phyloP scores from a whole-genome alignment of 2,888 invertebrate species.

The Nasonovia ribisnigri region DNA sequence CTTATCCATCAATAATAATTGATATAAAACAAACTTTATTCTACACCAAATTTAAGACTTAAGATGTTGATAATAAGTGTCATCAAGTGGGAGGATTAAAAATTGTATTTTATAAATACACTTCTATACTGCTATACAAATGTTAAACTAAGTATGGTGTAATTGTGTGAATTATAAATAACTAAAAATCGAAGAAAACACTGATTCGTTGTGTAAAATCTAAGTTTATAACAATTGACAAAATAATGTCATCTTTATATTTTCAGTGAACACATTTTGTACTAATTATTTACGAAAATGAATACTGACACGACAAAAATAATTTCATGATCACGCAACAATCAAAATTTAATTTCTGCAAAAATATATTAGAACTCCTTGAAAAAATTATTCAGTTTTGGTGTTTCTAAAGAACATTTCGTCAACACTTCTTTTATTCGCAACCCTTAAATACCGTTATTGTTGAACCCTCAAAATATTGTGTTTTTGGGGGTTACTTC shows the following conservation, averaged over 20 bases:
- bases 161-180: neutral
- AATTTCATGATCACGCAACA: neutral
- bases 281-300: too few relatives aligned
- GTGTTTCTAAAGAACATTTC: neutral
- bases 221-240: too few relatives aligned
- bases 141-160: neutral
- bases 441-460: constrained; percentile 5
- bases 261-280: too few relatives aligned
- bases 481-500: neutral
- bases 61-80: neutral
- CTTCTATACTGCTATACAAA: neutral
- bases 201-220: too few relatives aligned
- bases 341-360: neutral
- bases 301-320: too few relatives aligned
- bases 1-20: neutral
- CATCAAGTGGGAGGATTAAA: neutral
- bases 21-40: neutral
- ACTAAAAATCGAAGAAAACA: neutral
- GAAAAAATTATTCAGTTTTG: neutral
- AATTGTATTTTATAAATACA: neutral
- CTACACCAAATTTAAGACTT: neutral
- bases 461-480: neutral
- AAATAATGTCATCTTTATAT: too few relatives aligned
- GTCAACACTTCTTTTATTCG: neutral
- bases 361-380: neutral